These are phyloP conservation scores for Pristionchus mayeri DNA, from an alignment of 2,888 invertebrate species.

Conservation along the genomic window DNA sequence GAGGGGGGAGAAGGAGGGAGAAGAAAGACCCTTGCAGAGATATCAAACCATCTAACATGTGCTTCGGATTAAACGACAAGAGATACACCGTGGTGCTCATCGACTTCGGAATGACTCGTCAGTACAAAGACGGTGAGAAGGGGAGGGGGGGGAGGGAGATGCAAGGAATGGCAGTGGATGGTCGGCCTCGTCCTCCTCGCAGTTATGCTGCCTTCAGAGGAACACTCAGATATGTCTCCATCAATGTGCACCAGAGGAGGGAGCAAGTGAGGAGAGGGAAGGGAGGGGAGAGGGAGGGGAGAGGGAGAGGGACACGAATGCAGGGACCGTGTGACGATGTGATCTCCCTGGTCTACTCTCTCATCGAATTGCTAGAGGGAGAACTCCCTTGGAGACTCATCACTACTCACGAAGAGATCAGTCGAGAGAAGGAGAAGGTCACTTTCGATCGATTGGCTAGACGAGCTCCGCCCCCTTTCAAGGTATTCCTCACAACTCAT, in stretches of 20 bases:
- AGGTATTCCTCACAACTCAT: neutral
- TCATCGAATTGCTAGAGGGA: conserved; percentile 69
- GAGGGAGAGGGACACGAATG: conserved; percentile 35
- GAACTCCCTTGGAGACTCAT: conserved; percentile 67
- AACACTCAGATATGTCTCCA: conserved; percentile 71
- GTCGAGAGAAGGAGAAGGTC: conserved; percentile 57
- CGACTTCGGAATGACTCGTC: conserved; percentile 70
- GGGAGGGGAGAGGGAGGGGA: neutral
- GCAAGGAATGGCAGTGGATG: neutral
- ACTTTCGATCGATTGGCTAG: conserved; percentile 26
- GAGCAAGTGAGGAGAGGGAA: conserved; percentile 54
- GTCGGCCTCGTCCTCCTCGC: neutral
- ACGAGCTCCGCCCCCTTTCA: conserved; percentile 21
- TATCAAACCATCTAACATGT: conserved; percentile 73
- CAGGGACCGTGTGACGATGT: conserved; percentile 70
- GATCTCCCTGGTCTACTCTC: conserved; percentile 66
- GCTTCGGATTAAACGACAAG: conserved; percentile 64
- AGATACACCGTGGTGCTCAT: conserved; percentile 66
- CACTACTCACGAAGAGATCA: conserved; percentile 65
- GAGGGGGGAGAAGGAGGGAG: neutral
- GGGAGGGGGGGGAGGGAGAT: neutral
- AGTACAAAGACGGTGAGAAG: conserved; percentile 28
- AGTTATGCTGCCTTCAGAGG: conserved; percentile 72
- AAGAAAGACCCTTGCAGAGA: conserved; percentile 54
- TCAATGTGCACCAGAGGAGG: conserved; percentile 68